Conservation (phyloP, 2,113 vertebrate species). For the Anoplopoma fimbria region DNA sequence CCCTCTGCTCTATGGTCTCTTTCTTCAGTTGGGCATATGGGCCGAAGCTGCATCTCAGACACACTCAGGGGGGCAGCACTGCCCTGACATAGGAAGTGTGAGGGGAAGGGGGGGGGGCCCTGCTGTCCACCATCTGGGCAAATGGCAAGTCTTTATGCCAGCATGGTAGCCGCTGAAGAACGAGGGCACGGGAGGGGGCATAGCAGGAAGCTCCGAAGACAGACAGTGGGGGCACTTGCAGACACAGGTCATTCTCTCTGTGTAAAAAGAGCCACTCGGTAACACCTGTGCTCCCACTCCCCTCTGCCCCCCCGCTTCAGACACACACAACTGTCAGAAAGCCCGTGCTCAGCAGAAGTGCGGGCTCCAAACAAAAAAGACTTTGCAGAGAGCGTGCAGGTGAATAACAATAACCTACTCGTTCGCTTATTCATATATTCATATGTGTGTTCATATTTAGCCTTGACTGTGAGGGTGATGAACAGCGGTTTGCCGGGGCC, state of each 20-base stretch:
- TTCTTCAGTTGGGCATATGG: constrained; percentile 50
- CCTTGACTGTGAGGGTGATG: constrained; percentile 81
- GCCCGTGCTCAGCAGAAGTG: constrained; percentile 79
- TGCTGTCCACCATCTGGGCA: constrained; percentile 83
- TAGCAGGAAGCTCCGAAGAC: constrained; percentile 68
- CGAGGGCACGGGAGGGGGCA: constrained; percentile 71
- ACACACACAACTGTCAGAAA: constrained; percentile 81
- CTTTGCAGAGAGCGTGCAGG: constrained; percentile 73
- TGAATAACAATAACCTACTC: constrained; percentile 80
- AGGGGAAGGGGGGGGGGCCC: constrained; percentile 58
- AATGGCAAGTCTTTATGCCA: constrained; percentile 78
- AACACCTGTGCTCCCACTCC: constrained; percentile 81
- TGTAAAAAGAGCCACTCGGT: constrained; percentile 70
- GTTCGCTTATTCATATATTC: constrained; percentile 85
- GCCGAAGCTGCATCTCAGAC: constrained; percentile 66
- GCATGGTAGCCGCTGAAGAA: constrained; percentile 70
- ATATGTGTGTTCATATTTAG: constrained; percentile 81
- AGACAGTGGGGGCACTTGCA: constrained; percentile 77
- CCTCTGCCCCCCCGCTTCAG: constrained; percentile 79
- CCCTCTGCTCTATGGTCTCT: constrained; percentile 25
- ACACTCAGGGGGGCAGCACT: constrained; percentile 72
- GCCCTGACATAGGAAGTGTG: constrained; percentile 68
- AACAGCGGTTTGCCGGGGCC: constrained; percentile 67
- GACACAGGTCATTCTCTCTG: constrained; percentile 78
- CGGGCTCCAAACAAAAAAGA: constrained; percentile 77